phyloP scores from a whole-genome alignment of 2,113 vertebrate species.

The Himantopus leucocephalus region DNA sequence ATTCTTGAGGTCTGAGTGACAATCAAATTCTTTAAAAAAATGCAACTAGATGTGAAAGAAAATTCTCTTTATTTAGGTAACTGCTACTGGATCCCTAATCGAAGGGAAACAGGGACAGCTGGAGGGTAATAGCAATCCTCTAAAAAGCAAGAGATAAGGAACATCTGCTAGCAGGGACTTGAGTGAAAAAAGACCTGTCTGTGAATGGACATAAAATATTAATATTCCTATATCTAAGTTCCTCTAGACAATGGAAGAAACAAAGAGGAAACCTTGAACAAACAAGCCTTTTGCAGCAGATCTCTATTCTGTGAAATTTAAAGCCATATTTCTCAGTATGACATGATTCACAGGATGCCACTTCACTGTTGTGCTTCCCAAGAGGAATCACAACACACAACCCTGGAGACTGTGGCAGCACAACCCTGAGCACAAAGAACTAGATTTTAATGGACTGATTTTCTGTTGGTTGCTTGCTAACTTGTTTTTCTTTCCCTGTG shows the following conservation, averaged over 20 bases:
- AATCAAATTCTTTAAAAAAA: not conserved
- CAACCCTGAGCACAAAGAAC: not conserved
- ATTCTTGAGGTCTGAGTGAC: not conserved
- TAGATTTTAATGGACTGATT: not conserved
- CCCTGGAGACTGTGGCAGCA: not conserved
- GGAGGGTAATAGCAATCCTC: constrained; percentile 1
- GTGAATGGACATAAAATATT: constrained; percentile 44
- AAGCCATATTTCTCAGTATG: not conserved
- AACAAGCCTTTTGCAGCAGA: not conserved
- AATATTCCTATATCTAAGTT: constrained; percentile 27
- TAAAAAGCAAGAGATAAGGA: constrained; percentile 45
- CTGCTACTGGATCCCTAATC: not conserved
- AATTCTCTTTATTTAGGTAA: not conserved
- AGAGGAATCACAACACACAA: not conserved
- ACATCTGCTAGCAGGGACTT: constrained; percentile 32
- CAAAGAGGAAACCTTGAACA: constrained; percentile 4
- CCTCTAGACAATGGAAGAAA: constrained; percentile 1
- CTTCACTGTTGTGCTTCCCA: not conserved
- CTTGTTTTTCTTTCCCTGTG: not conserved
- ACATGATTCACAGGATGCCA: not conserved
- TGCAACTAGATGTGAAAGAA: not conserved
- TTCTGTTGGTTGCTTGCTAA: not conserved
- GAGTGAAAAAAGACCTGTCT: constrained; percentile 49
- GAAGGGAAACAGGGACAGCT: not conserved
- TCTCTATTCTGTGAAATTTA: not conserved